Evolutionary conservation across 2,797 vertebrate species (phyloP), one percentile per base, ranked within the genome.

Genomic region (Malacoctenus gilli): DNA sequence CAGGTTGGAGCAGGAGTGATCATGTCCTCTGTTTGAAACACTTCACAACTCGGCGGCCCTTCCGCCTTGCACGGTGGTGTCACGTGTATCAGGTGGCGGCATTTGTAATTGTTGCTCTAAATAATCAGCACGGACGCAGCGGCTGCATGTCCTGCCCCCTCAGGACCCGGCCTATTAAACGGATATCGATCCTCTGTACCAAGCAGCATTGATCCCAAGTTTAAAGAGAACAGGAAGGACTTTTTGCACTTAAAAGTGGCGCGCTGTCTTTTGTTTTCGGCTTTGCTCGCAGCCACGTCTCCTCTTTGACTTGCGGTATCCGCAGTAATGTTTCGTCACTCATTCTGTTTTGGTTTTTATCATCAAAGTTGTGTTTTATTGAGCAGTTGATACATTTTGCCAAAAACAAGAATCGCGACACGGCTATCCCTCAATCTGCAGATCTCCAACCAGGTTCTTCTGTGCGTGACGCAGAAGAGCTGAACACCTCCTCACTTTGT

Each of bases 161-260:
- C 28, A 35, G 38, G 14, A 64, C 59, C 36, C 56, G 36, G 43
- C 50, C 55, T 62, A 25, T 72, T 59, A 48, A 53, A 78, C 72
- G 59, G 25, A 42, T 56, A 66, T 61, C 72, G 60, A 75, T 70
- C 50, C 48, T 25, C 9, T 35, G 8, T 49, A 74, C 59, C 39
- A 31, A 55, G 42, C 52, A 30, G 51, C 39, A 68, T 77, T 1
- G 55, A 79, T 77, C 54, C 25, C 10, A 2, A 16, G 47, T 75
- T 72, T 46, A 49, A 63, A 61, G 35, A 21, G 25, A 72, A 66
- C 46, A 65, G 37, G n/a, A 57, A 51, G 31, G 14, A 56, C 30
- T 44, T 43, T 42, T 59, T 55, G 53, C 57, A 15, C 32, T 70
- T 47, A 42, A 53, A 53, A 49, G 21, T 42, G 14, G 3, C 51